Evolutionary conservation across 2,797 vertebrate species (phyloP).

Genomic region (Dendrocincla tyrannina): DNA sequence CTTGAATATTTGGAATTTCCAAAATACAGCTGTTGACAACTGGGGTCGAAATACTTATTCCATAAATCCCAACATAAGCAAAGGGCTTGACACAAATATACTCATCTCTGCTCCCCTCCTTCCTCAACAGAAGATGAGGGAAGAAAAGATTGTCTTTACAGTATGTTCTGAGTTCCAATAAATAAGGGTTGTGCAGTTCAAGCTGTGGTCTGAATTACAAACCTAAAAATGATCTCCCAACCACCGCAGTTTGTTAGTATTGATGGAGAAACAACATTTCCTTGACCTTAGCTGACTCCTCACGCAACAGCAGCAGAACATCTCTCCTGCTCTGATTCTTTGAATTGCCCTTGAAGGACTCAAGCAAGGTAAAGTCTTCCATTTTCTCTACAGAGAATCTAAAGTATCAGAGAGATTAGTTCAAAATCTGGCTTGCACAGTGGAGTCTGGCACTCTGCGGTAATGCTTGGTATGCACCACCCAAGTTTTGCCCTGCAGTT

Average conservation of each 20-base stretch:
- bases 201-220: neutral
- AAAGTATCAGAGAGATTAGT: neutral
- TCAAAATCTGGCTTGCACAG: neutral
- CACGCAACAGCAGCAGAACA: neutral
- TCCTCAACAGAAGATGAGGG: neutral
- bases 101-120: neutral
- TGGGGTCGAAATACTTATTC: neutral
- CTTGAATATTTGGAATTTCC: neutral
- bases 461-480: neutral
- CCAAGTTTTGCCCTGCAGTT: neutral
- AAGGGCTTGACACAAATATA: neutral
- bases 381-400: neutral
- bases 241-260: neutral
- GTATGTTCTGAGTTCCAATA: neutral
- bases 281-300: neutral
- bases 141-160: neutral
- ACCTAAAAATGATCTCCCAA: neutral
- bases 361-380: neutral
- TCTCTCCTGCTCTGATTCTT: neutral
- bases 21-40: neutral
- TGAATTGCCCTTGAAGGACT: neutral
- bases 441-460: neutral
- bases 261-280: neutral
- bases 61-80: neutral
- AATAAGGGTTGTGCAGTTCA: neutral